Evolutionary conservation across 2,888 invertebrate species (phyloP).

Genomic region (Papilio protenor): DNA sequence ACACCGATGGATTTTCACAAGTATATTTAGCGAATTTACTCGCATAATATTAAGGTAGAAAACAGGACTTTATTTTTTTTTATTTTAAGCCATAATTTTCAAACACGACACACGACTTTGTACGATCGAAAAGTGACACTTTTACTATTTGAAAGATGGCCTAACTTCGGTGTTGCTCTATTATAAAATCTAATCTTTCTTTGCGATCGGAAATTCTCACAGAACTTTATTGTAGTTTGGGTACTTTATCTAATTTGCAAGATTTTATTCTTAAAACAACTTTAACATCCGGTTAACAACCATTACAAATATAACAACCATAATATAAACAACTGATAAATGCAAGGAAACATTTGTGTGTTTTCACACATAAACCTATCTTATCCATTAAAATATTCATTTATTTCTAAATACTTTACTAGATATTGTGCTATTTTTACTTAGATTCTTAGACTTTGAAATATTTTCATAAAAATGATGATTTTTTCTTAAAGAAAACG

Average conservation of each 20-base stretch:
- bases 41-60: constrained; percentile 47
- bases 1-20: constrained; percentile 51
- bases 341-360: too few species aligned
- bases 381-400: too few species aligned
- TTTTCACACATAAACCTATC: too few species aligned
- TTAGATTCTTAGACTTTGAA: neutral
- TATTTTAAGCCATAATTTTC: constrained; percentile 67
- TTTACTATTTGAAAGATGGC: constrained; percentile 54
- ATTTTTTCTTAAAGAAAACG: neutral
- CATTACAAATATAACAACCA: too few species aligned
- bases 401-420: too few species aligned
- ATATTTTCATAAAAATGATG: neutral
- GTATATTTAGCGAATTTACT: constrained; percentile 51
- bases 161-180: constrained; percentile 47
- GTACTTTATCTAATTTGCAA: too few species aligned
- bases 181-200: neutral
- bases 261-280: too few species aligned
- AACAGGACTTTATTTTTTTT: constrained; percentile 48
- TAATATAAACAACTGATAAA: too few species aligned
- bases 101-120: constrained; percentile 67
- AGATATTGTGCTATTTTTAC: too few species aligned
- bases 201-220: constrained; percentile 14
- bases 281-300: too few species aligned
- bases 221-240: neutral
- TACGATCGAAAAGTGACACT: constrained; percentile 68